phyloP scores from a whole-genome alignment of 92 coral and sea anemone species.

The Palythoa grandis region DNA sequence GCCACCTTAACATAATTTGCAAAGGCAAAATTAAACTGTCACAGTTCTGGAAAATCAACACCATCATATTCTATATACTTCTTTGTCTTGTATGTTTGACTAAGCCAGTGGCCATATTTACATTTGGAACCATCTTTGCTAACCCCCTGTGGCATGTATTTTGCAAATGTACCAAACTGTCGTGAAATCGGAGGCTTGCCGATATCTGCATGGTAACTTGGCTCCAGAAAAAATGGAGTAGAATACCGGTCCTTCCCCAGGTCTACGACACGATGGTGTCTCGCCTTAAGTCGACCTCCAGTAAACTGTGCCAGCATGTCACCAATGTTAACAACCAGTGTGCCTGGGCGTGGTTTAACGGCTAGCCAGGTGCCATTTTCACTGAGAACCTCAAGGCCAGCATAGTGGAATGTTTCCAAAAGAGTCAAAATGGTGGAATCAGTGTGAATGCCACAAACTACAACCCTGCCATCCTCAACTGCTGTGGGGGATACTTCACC shows the following conservation, averaged over 20 bases:
- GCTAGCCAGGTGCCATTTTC: slow-evolving; percentile 49
- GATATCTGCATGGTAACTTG: slow-evolving; percentile 58
- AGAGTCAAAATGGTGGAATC: slow-evolving; percentile 58
- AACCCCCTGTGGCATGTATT: slow-evolving; percentile 37
- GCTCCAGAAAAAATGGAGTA: slow-evolving; percentile 63
- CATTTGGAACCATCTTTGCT: slow-evolving; percentile 31
- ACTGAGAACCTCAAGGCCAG: slow-evolving; percentile 52
- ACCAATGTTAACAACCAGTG: slow-evolving; percentile 62
- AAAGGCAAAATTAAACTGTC: not conserved
- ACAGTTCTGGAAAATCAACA: slow-evolving; percentile 26
- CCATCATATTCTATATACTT: slow-evolving; percentile 44
- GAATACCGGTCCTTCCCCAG: slow-evolving; percentile 51
- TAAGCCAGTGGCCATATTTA: slow-evolving; percentile 53
- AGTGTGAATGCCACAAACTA: slow-evolving; percentile 54
- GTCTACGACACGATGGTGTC: slow-evolving; percentile 62
- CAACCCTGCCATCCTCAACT: slow-evolving; percentile 48
- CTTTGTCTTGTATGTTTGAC: slow-evolving; percentile 13
- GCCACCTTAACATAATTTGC: not conserved
- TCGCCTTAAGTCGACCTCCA: slow-evolving; percentile 46
- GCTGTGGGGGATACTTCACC: slow-evolving; percentile 35
- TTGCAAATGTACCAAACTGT: not conserved
- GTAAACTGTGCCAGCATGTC: slow-evolving; percentile 55
- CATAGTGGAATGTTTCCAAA: slow-evolving; percentile 55
- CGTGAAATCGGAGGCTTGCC: slow-evolving; percentile 44
- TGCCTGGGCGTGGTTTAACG: slow-evolving; percentile 45